Evolutionary conservation across 2,113 vertebrate genomes (phyloP).

Genomic region (Phylloscopus trochilus): DNA sequence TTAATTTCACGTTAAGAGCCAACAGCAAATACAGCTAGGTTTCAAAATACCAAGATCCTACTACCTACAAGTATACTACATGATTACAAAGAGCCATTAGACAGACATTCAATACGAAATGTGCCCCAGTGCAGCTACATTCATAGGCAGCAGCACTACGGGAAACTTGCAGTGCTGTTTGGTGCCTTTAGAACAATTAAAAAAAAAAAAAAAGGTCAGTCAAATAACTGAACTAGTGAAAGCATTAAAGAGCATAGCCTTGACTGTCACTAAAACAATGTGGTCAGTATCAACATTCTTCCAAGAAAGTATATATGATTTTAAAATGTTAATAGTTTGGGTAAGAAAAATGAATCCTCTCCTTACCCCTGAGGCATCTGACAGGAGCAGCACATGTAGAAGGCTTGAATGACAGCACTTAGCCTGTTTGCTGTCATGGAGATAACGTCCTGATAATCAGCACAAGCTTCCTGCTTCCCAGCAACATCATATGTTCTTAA

Average conservation of each 20-base stretch:
- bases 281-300: neutral
- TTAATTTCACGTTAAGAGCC: neutral
- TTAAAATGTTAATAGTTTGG: neutral
- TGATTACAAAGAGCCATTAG: neutral
- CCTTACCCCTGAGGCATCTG: conserved; percentile 97
- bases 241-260: neutral
- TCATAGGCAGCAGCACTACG: neutral
- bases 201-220: neutral
- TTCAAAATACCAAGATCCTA: neutral
- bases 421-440: conserved; percentile 96
- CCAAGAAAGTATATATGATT: neutral
- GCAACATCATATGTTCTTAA: conserved; percentile 66
- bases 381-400: conserved; percentile 98
- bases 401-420: conserved; percentile 97
- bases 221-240: neutral
- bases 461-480: conserved; percentile 79
- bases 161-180: neutral
- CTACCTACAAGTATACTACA: neutral
- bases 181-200: neutral
- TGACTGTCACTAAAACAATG: neutral
- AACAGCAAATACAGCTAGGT: neutral
- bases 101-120: neutral
- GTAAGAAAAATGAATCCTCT: conserved; percentile 1
- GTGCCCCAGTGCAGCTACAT: neutral
- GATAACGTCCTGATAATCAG: conserved; percentile 93